Evolutionary conservation across 2,888 invertebrate species (phyloP), one percentile per base, ranked within the genome.

Genomic region (Diaperis boleti): DNA sequence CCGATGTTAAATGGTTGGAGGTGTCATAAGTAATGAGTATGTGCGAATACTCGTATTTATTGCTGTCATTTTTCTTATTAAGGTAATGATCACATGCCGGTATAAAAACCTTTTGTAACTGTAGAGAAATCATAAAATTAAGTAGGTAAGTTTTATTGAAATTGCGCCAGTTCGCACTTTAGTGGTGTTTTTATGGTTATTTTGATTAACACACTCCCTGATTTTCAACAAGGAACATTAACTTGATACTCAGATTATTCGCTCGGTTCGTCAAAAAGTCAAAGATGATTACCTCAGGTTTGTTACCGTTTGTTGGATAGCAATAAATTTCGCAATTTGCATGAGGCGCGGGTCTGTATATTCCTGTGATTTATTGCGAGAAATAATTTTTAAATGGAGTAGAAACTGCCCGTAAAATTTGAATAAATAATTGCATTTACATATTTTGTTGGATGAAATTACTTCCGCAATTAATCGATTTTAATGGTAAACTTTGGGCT

Each of bases 251-350:
- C n/a, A n/a, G n/a, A n/a, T n/a, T n/a, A n/a, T n/a, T n/a, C n/a
- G n/a, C n/a, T n/a, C n/a, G n/a, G n/a, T n/a, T n/a, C n/a, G n/a
- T n/a, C n/a, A n/a, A n/a, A n/a, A 33, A 2, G 1, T 7, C 3
- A 22, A n/a, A 8, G 1, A 14, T 6, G 15, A 29, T 18, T 26
- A 14, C 11, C 11, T 42, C 10, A 20, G 10, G 18, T 17, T 18
- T 35, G 20, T 14, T 39, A 20, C 20, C 52, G 11, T 17, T 41
- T 20, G 41, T 42, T 60, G 57, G 65, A 62, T 59, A 54, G 62
- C 56, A 60, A 65, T 67, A 69, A 67, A 69, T 69, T 68, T 62
- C 57, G 56, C 17, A 18, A 56, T 56, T 56, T 54, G 42, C 54
- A 54, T 54, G 52, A 52, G 54, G 54, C 22, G 54, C 54, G 54